phyloP scores from a whole-genome alignment of 2,888 invertebrate species.

The Athalia rosae region DNA sequence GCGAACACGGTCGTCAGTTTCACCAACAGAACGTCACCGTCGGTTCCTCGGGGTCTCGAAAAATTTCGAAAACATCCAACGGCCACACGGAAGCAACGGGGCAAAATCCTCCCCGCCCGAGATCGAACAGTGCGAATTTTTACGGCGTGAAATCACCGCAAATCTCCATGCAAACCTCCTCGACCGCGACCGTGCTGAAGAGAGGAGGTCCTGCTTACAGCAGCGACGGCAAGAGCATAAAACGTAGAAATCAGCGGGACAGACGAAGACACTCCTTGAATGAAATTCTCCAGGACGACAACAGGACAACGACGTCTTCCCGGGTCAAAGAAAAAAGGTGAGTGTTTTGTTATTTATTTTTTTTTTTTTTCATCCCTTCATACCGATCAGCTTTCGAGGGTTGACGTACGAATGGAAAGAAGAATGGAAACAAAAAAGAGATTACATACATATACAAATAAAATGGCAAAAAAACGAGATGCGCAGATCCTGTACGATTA shows the following conservation, averaged over 20 bases:
- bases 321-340: slow-evolving; percentile 63
- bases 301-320: too few relatives aligned
- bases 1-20: slow-evolving; percentile 62
- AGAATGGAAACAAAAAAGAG: not conserved
- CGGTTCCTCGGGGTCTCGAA: too few relatives aligned
- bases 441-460: too few relatives aligned
- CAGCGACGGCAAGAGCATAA: slow-evolving; percentile 64
- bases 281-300: slow-evolving; percentile 57
- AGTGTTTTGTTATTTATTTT: slow-evolving; percentile 47
- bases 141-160: slow-evolving; percentile 38
- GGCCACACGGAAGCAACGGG: too few relatives aligned
- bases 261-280: slow-evolving; percentile 69
- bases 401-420: not conserved
- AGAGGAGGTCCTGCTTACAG: slow-evolving; percentile 59
- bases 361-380: not conserved
- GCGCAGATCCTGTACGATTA: too few relatives aligned
- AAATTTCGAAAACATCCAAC: too few relatives aligned
- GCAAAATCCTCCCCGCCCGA: slow-evolving; percentile 46
- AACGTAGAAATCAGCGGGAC: slow-evolving; percentile 65
- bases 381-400: not conserved
- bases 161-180: not conserved
- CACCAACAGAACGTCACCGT: slow-evolving; percentile 21
- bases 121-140: slow-evolving; percentile 57
- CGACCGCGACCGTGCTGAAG: slow-evolving; percentile 51
- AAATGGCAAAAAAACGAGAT: too few relatives aligned